These are phyloP conservation scores for Lerista edwardsae DNA, from an alignment of 2,797 vertebrate species.

Conservation along the genomic window DNA sequence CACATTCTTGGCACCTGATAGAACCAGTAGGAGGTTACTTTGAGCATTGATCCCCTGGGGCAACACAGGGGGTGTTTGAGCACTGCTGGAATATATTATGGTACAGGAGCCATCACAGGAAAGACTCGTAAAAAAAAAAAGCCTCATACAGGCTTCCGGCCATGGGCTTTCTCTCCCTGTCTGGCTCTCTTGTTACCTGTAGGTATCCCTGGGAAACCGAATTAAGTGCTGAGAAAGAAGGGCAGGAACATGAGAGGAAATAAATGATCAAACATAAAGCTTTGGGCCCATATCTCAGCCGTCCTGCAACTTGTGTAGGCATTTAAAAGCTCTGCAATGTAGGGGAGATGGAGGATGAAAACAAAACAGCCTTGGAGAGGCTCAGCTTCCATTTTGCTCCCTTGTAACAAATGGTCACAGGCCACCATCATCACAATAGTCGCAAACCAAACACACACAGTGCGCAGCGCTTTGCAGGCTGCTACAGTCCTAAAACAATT, in stretches of 20 bases:
- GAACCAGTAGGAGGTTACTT: slow-evolving; percentile 51
- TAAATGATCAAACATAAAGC: slow-evolving; percentile 41
- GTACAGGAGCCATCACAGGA: slow-evolving; percentile 44
- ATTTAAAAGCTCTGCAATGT: background rate
- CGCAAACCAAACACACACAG: slow-evolving; percentile 59
- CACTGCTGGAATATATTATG: slow-evolving; percentile 52
- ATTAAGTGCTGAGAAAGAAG: slow-evolving; percentile 58
- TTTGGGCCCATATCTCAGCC: background rate
- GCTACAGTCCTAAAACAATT: slow-evolving; percentile 31
- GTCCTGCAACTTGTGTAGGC: slow-evolving; percentile 25
- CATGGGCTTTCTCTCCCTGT: slow-evolving; percentile 37
- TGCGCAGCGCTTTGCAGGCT: slow-evolving; percentile 68
- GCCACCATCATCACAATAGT: slow-evolving; percentile 43
- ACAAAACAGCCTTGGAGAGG: slow-evolving; percentile 37
- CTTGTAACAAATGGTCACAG: slow-evolving; percentile 59
- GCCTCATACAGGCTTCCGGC: slow-evolving; percentile 2
- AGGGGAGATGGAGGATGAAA: slow-evolving; percentile 36
- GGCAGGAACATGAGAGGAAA: slow-evolving; percentile 37
- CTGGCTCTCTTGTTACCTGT: slow-evolving; percentile 36
- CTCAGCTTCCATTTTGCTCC: background rate
- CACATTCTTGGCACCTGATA: slow-evolving; percentile 25
- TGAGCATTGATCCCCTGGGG: slow-evolving; percentile 53
- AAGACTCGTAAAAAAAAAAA: slow-evolving; percentile 39
- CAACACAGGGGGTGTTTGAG: slow-evolving; percentile 43
- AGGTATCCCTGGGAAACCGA: slow-evolving; percentile 61